Evolutionary conservation across 2,797 vertebrate species (phyloP).

Genomic region (Rhincodon typus): DNA sequence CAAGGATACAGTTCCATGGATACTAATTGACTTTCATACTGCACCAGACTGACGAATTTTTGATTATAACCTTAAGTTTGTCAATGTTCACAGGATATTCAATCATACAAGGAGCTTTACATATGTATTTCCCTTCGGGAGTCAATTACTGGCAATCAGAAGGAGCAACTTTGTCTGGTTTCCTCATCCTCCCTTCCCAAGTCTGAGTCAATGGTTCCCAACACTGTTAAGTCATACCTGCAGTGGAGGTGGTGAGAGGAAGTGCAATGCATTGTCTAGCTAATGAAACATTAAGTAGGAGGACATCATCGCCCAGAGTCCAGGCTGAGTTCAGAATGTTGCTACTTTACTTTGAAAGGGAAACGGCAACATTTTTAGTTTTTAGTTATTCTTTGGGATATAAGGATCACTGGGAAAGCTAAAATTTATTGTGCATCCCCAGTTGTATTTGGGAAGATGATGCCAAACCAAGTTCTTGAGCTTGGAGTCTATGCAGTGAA

Average conservation of each 20-base stretch:
- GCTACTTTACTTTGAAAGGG: background rate
- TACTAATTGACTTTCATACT: background rate
- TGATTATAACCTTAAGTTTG: background rate
- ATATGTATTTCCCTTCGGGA: background rate
- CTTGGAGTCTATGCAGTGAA: background rate
- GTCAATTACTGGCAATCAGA: background rate
- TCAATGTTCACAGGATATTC: background rate
- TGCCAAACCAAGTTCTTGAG: background rate
- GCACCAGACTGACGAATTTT: background rate
- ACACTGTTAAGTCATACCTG: background rate
- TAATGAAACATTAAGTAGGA: background rate
- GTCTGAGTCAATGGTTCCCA: background rate
- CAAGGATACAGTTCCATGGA: background rate
- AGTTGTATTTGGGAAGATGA: background rate
- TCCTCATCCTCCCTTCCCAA: background rate
- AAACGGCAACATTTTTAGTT: background rate
- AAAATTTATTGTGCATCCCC: background rate
- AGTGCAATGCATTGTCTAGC: background rate
- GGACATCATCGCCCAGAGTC: background rate
- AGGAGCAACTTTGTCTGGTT: background rate
- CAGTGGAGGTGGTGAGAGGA: background rate
- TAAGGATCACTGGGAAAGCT: background rate
- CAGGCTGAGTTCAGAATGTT: background rate
- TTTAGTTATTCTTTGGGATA: background rate
- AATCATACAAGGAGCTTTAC: background rate